These are phyloP conservation scores for Leptodactylus fuscus DNA, from an alignment of 2,113 vertebrate genomes.

Conservation along the genomic window DNA sequence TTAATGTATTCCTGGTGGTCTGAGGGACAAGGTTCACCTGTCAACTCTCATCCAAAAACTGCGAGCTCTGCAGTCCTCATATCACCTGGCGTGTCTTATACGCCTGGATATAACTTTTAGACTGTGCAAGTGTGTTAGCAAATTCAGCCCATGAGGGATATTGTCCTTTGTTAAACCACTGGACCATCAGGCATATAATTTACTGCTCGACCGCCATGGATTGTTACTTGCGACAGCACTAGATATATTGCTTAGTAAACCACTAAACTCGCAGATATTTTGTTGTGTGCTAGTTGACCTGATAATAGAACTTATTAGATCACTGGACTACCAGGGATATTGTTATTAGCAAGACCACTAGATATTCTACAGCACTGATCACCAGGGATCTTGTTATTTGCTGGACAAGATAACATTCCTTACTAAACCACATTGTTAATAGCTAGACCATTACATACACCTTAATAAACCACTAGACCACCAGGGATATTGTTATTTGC, in stretches of 20 bases:
- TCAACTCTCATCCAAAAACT: too few species aligned
- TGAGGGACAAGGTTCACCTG: too few species aligned
- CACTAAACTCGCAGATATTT: background rate
- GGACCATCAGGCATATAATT: background rate
- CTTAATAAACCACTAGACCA: background rate
- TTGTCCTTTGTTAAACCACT: background rate
- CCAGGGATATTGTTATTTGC: background rate
- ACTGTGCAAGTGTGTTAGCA: too few species aligned
- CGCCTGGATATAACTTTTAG: too few species aligned
- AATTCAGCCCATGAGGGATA: background rate
- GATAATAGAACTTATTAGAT: background rate
- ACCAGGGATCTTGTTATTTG: too few species aligned
- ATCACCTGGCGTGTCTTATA: too few species aligned
- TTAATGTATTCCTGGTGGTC: background rate
- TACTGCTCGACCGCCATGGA: background rate
- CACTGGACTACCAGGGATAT: background rate
- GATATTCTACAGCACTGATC: background rate
- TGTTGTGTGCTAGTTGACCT: background rate
- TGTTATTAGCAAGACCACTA: background rate
- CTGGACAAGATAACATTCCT: too few species aligned
- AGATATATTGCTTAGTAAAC: background rate
- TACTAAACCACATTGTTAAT: too few species aligned
- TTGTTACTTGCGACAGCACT: background rate
- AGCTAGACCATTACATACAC: too few species aligned
- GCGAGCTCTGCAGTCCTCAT: too few species aligned